A percentile compares a stretch with the other conserved stretches of the same genome.
phyloP scores from a whole-genome alignment of 2,888 invertebrate genomes.

The Meliscaeva auricollis region DNA sequence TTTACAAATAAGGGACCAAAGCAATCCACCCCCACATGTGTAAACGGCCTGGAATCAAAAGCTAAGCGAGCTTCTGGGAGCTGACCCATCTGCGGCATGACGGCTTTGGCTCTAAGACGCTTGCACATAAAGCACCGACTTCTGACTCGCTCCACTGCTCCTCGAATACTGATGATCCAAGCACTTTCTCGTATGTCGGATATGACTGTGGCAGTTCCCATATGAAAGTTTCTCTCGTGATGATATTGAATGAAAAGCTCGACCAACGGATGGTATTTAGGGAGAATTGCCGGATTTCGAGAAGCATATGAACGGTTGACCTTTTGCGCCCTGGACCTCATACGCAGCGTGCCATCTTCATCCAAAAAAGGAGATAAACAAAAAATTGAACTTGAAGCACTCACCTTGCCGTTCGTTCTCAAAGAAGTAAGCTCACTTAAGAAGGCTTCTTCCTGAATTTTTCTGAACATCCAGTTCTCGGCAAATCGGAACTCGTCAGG shows the following conservation, averaged over 20 bases:
- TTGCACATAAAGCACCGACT: constrained; percentile 9
- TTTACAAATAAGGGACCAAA: constrained; percentile 9
- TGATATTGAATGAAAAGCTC: not conserved
- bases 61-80: constrained; percentile 23
- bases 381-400: constrained; percentile 7
- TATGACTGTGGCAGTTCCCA: not conserved
- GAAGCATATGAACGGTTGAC: not conserved
- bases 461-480: constrained; percentile 3
- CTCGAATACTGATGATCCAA: constrained; percentile 26
- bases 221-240: not conserved
- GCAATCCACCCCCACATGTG: constrained; percentile 5
- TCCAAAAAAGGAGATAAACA: constrained; percentile 20
- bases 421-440: not conserved
- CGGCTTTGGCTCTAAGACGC: constrained; percentile 3
- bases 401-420: not conserved
- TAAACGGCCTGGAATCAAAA: constrained; percentile 9
- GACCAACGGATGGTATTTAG: not conserved
- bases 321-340: not conserved
- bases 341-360: not conserved
- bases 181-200: constrained; percentile 12
- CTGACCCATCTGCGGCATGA: constrained; percentile 26
- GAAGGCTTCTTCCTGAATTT: not conserved
- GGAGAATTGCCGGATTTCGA: no score
- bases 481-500: not conserved
- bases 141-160: not conserved